Base-by-base conservation (phyloP, 2,113 vertebrate species). In the Phasianus colchicus region DNA sequence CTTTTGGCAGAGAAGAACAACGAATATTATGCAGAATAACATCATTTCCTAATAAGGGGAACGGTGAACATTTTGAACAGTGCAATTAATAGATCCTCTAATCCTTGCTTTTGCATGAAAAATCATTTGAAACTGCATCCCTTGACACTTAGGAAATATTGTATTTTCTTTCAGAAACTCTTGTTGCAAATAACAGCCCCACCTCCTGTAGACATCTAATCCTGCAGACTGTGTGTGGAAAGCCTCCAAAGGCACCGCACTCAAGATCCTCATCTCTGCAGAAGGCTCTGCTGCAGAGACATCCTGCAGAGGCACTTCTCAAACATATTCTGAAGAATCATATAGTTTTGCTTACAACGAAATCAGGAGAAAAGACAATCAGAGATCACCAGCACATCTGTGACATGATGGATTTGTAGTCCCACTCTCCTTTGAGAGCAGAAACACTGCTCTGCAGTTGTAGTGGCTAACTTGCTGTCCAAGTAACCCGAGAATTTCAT, bases 241-340 rank as follows among this genome's bases (percentile, higher is more conserved):
- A 82, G 20, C 25, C 86, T 93, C 71, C 84, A 87, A 92, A 82
- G 69, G 36, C 70, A 72, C 20, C 65, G 81, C 30, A 79, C 55
- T 89, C 16, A 29, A 84, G 71, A 76, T n/a, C 8, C 22, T 83
- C 50, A 52, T 80, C 89, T 74, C 78, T 85, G 89, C 64, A 77
- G 78, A 67, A 87, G 21, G 36, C 63, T 87, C 75, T 83, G 71
- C 86, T 69, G 30, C 81, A 82, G 63, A 86, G 80, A 76, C 20
- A 58, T n/a, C 87, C 66, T 83, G 78, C 66, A 93, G 92, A 92
- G 78, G 34, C 45, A 87, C 71, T 82, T 89, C 91, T 85, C 84
- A 79, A 91, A 86, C 24, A 11, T 81, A 48, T 65, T 92, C 71
- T 84, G 81, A 94, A 95, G 74, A 63, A 48, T 63, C n/a, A n/a